Percentiles rank a stretch among this genome's conserved stretches.
Evolutionary conservation across 1,140 invertebrate genomes (phyloP).

Genomic region (Procambarus virginalis): DNA sequence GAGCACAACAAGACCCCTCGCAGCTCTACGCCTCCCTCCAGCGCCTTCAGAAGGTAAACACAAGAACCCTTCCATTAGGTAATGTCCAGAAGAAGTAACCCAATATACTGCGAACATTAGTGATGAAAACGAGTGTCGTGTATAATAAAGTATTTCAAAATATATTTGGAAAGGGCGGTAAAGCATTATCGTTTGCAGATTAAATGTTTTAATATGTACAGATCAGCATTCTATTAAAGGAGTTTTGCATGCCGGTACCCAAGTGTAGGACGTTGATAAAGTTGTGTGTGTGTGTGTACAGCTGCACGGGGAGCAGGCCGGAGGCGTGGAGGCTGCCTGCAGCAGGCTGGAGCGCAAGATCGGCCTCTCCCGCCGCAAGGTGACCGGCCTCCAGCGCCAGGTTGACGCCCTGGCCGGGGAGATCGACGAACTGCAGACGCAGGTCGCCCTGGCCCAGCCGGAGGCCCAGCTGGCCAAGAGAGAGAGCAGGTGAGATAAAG

Average conservation of each 20-base stretch:
- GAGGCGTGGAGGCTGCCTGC: neutral
- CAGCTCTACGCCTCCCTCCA: slow-evolving; percentile 56
- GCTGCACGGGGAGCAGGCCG: slow-evolving; percentile 22
- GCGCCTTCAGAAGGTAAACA: slow-evolving; percentile 50
- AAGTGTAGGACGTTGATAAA: too few species aligned
- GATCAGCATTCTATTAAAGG: too few species aligned
- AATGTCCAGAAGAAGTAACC: too few species aligned
- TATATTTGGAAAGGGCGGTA: too few species aligned
- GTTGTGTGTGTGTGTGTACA: neutral
- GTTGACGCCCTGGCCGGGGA: slow-evolving; percentile 29
- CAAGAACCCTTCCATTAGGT: too few species aligned
- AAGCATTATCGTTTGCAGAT: too few species aligned
- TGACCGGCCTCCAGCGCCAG: neutral
- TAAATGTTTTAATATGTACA: too few species aligned
- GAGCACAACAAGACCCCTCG: slow-evolving; percentile 28
- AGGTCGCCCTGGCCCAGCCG: slow-evolving; percentile 35
- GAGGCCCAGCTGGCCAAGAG: slow-evolving; percentile 16
- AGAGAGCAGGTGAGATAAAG: slow-evolving; percentile 25
- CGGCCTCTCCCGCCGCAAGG: neutral
- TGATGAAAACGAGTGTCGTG: too few species aligned
- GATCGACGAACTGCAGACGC: slow-evolving; percentile 40
- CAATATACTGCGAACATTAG: too few species aligned
- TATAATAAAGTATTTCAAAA: too few species aligned
- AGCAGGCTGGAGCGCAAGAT: slow-evolving; percentile 15
- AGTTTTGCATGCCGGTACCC: too few species aligned